Percentiles rank a stretch among this genome's conserved stretches.
Evolutionary conservation across 2,888 invertebrate genomes (phyloP).

Genomic region (Agapostemon virescens): DNA sequence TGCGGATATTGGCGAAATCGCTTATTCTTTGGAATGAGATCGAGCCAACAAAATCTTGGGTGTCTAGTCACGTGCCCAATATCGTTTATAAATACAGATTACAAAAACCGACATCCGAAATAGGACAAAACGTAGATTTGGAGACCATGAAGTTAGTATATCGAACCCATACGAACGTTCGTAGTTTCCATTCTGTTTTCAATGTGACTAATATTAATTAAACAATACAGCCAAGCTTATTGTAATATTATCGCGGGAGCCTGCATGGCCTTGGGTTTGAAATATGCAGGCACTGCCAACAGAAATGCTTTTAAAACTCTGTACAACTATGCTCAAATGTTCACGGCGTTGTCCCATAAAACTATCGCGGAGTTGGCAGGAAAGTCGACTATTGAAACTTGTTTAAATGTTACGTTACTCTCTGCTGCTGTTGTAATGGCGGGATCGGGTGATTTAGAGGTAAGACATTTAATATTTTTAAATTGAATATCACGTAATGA

Average conservation of each 20-base stretch:
- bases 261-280: conserved; percentile 95
- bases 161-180: conserved; percentile 21
- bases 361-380: conserved; percentile 93
- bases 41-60: conserved; percentile 90
- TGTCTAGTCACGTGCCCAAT: conserved; percentile 90
- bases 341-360: conserved; percentile 86
- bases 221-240: conserved; percentile 90
- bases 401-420: conserved; percentile 90
- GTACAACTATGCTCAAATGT: conserved; percentile 87
- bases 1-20: conserved; percentile 90
- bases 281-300: conserved; percentile 96
- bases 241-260: conserved; percentile 98
- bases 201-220: conserved; percentile 29
- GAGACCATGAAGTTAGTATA: conserved; percentile 93
- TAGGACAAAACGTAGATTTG: conserved; percentile 87
- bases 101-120: conserved; percentile 86
- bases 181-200: conserved; percentile 26
- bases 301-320: conserved; percentile 90
- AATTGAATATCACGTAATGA: not conserved
- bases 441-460: conserved; percentile 93
- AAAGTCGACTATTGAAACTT: conserved; percentile 93
- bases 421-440: conserved; percentile 95
- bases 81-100: conserved; percentile 90
- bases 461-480: conserved; percentile 68
- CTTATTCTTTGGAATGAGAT: conserved; percentile 94